Percentiles rank a stretch among this genome's conserved stretches.
phyloP scores from a whole-genome alignment of 2,797 vertebrate genomes.

The Denticeps clupeoides region DNA sequence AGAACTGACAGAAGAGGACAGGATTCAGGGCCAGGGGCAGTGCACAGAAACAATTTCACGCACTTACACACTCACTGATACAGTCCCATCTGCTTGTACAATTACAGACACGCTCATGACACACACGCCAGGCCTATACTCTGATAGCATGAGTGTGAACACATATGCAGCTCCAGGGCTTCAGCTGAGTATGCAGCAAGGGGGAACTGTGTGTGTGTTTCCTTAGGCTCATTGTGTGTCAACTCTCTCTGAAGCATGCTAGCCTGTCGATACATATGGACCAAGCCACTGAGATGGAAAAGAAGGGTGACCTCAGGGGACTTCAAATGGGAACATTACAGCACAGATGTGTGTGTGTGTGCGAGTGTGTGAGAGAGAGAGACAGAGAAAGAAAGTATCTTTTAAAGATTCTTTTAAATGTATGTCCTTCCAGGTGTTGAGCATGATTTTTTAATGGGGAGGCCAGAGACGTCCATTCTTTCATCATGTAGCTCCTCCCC shows the following conservation, averaged over 20 bases:
- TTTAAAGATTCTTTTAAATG: too few relatives aligned
- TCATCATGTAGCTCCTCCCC: too few relatives aligned
- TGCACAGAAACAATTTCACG: not conserved
- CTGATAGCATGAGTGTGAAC: not conserved
- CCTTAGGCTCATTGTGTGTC: constrained; percentile 27
- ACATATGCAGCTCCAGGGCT: constrained; percentile 34
- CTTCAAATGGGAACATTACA: constrained; percentile 25
- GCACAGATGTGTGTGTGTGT: not conserved
- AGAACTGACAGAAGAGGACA: not conserved
- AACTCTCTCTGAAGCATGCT: constrained; percentile 32
- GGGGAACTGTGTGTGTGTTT: constrained; percentile 25
- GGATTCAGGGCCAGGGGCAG: not conserved
- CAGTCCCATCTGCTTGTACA: constrained; percentile 14
- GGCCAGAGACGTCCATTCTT: too few relatives aligned
- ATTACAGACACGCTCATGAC: constrained; percentile 2
- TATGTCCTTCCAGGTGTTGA: too few relatives aligned
- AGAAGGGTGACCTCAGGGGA: constrained; percentile 30
- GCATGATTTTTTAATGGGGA: too few relatives aligned
- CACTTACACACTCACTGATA: not conserved
- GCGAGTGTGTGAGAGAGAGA: not conserved
- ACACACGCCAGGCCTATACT: not conserved
- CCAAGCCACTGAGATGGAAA: constrained; percentile 35
- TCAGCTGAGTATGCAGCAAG: constrained; percentile 51
- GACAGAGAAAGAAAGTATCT: too few relatives aligned
- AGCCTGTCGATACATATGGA: constrained; percentile 38